Evolutionary conservation across 2,797 vertebrate genomes (phyloP).

Genomic region (Fundulus diaphanus): DNA sequence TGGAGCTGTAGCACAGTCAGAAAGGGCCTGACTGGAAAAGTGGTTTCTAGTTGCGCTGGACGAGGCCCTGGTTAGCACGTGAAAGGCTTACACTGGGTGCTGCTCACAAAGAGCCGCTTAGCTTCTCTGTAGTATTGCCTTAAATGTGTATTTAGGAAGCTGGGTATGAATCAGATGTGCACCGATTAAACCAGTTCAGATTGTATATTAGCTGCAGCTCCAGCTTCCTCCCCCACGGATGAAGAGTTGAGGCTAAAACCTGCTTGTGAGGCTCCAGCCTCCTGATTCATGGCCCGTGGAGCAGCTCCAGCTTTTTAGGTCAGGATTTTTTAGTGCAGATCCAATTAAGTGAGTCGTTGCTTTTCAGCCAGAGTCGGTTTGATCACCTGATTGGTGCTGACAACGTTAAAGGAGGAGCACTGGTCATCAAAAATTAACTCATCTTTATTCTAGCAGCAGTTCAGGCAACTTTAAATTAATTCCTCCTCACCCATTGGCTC

Average conservation of each 20-base stretch:
- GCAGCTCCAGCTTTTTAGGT: slow-evolving; percentile 24
- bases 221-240: neutral
- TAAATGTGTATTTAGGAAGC: neutral
- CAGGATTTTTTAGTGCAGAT: neutral
- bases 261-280: slow-evolving; percentile 12
- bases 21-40: neutral
- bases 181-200: neutral
- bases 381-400: neutral
- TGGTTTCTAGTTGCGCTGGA: neutral
- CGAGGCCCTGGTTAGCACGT: slow-evolving; percentile 63
- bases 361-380: neutral
- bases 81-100: slow-evolving; percentile 62
- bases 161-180: neutral
- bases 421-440: neutral
- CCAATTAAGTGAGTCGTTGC: neutral
- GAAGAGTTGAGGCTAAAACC: slow-evolving; percentile 2
- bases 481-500: neutral
- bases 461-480: no score
- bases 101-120: slow-evolving; percentile 63
- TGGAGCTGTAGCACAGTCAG: accelerated
- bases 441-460: no score
- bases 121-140: neutral
- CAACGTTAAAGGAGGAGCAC: neutral
- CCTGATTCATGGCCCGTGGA: slow-evolving; percentile 30
- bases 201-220: neutral